Evolutionary conservation across 1,140 invertebrate species (phyloP).

Genomic region (Cydia pomonella): DNA sequence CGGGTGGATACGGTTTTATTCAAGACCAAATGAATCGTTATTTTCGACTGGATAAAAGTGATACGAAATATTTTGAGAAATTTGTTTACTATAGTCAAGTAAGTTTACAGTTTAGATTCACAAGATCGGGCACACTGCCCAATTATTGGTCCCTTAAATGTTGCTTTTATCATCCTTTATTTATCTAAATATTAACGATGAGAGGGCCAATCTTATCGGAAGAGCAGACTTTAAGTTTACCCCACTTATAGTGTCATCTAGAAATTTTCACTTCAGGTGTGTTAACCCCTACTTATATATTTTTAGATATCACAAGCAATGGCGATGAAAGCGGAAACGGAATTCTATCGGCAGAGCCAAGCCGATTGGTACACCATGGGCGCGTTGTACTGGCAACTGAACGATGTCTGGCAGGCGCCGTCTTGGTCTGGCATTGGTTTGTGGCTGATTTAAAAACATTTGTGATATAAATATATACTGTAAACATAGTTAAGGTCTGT

Average conservation of each 20-base stretch:
- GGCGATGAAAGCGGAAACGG: constrained; percentile 92
- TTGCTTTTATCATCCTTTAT: no score
- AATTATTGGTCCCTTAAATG: no score
- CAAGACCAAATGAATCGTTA: constrained; percentile 81
- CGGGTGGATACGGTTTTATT: constrained; percentile 85
- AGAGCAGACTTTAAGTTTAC: no score
- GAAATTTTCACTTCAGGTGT: no score
- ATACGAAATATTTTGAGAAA: constrained; percentile 79
- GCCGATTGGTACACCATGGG: constrained; percentile 94
- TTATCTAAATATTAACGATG: no score
- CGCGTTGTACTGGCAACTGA: constrained; percentile 99
- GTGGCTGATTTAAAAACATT: constrained; percentile 7
- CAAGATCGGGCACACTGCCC: no score
- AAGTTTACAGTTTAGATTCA: constrained; percentile 38
- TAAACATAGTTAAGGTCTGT: no score
- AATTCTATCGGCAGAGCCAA: constrained; percentile 89
- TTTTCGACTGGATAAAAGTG: constrained; percentile 80
- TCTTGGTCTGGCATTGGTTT: constrained; percentile 96
- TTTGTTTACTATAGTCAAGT: constrained; percentile 90
- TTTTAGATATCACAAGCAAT: constrained; percentile 92
- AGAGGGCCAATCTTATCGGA: no score
- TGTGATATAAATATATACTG: no score
- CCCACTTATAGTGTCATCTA: no score
- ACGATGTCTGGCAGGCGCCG: constrained; percentile 99
- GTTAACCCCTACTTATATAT: background rate